Evolutionary conservation across 35 echinoderm and acorn worm species (phyloP), one percentile per base, ranked within the genome.

Genomic region (Amphiura filiformis): DNA sequence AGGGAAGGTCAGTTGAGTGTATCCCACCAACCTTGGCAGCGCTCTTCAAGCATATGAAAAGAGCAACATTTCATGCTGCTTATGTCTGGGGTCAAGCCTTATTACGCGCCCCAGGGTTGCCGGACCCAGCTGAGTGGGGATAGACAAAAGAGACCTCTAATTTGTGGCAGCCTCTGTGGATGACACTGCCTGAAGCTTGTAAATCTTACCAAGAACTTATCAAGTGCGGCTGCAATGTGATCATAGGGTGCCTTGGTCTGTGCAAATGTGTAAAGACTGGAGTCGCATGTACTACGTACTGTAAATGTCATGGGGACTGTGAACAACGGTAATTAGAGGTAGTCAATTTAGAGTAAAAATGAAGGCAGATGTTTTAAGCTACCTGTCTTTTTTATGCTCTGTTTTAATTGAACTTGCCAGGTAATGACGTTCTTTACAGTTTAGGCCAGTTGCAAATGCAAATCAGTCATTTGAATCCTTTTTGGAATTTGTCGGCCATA

Each of bases 261-360:
- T 91, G 89, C 65, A 91, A 84, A 39, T 95, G 89, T 40, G 35
- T 39, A 22, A 91, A 95, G 35, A 80, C 89, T 88, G 84, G 57
- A 80, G 84, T 91, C 37, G 57, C 37, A 56, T 95, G 93, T 57
- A 91, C 89, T 65, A 56, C 80, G 52, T 64, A 91, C 37, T 91
- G 85, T 56, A 32, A 26, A 11, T 83, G 81, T 34, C 28, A 20
- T 30, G 38, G 81, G 17, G 81, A 83, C 20, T 83, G 81, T 47
- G 23, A 52, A 13, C 78, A 36, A 38, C 26, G 9, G 9, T 52
- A 52, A 52, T 52, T 52, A n/a, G n/a, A n/a, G n/a, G n/a, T n/a
- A n/a, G n/a, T n/a, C n/a, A n/a, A n/a, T n/a, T n/a, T n/a, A n/a
- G n/a, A n/a, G n/a, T n/a, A n/a, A n/a, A n/a, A n/a, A n/a, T n/a